Base-by-base conservation (phyloP, 2,797 vertebrate genomes). In the Urocyon cinereoargenteus region DNA sequence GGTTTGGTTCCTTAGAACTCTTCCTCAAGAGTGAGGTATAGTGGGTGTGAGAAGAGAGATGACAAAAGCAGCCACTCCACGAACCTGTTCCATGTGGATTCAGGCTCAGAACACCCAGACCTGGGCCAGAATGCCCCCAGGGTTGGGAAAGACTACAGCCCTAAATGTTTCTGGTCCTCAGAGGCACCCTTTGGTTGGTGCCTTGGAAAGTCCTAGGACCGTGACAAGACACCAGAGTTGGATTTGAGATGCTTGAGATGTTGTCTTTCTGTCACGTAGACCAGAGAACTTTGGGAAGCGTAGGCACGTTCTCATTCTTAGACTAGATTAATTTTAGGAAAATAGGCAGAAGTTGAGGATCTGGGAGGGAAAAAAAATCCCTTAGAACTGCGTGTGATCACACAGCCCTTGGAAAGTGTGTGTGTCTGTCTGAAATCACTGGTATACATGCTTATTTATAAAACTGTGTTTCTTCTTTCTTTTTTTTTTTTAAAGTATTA, bases 281-380 rank as follows among this genome's bases (percentile, higher is more conserved):
- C 9, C 9, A 26, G 24, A 61, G 34, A 45, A 12, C 22, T 86
- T 78, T 79, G 7, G 68, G 49, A 3, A 78, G 55, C 4, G n/a
- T 1, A 53, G n/a, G 15, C 28, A 45, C 2, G 0, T 75, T 77
- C 55, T 64, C 36, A 53, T 82, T 78, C 72, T 86, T 16, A 11
- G 64, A 51, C 14, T 77, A 94, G 75, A 31, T 84, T 92, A 68
- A 95, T 87, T 90, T 73, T 84, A 55, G 62, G 31, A 49, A 78
- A 90, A 95, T 3, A 62, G 13, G 36, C 1, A 68, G 57, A 96
- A 81, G 12, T 53, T 92, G 36, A 86, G 45, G n/a, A 73, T 79
- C 31, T 77, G 24, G 49, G 10, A 16, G 49, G 18, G 22, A 0
- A 55, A 75, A 28, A n/a, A 61, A 34, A 12, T 55, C 13, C 61